Conservation (phyloP, 2,888 invertebrate genomes). For the Disparrhopalites patrizii region DNA sequence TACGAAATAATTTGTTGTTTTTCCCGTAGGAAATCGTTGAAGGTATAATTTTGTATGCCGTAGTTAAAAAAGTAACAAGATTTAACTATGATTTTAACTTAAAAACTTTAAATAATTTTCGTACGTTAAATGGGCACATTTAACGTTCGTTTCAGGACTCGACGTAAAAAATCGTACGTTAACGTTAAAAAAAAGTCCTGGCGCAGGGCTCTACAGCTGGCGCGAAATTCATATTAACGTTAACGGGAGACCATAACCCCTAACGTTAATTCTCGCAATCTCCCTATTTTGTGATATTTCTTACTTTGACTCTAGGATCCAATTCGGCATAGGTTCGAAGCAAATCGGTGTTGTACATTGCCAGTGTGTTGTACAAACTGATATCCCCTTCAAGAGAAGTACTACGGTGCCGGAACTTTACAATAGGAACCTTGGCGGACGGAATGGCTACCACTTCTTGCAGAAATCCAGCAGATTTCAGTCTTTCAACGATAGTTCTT, state of each 20-base stretch:
- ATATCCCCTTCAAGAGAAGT: constrained; percentile 58
- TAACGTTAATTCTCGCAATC: not conserved
- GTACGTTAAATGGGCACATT: no score
- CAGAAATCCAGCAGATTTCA: constrained; percentile 35
- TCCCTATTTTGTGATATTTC: no score
- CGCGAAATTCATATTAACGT: not conserved
- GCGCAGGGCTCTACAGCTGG: not conserved
- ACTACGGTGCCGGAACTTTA: constrained; percentile 56
- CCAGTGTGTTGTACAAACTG: constrained; percentile 59
- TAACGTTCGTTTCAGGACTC: no score
- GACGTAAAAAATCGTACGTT: no score
- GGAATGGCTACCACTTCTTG: constrained; percentile 53
- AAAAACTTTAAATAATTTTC: no score
- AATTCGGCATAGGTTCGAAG: constrained; percentile 55
- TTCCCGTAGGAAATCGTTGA: no score
- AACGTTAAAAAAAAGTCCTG: no score
- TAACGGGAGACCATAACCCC: not conserved
- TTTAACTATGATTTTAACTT: no score
- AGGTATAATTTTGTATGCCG: no score
- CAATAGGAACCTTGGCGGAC: constrained; percentile 61
- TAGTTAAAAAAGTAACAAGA: no score
- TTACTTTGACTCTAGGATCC: constrained; percentile 55
- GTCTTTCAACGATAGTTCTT: constrained; percentile 33
- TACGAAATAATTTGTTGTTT: no score
- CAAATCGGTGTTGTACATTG: constrained; percentile 57